These are phyloP conservation scores for Lycaon pictus DNA, from an alignment of 2,113 vertebrate species.

Conservation along the genomic window DNA sequence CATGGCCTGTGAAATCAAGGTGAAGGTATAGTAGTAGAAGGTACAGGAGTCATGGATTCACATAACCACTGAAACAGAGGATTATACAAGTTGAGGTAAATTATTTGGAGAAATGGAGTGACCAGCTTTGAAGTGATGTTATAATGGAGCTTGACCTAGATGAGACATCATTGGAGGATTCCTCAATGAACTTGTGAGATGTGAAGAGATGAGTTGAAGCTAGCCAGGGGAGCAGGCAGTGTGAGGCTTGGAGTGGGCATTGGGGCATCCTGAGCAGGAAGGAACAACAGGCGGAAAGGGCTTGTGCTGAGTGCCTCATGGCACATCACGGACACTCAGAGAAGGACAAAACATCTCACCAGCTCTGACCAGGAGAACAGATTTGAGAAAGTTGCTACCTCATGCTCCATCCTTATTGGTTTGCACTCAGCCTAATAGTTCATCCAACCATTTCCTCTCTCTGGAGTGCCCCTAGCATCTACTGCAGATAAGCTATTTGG, in stretches of 20 bases:
- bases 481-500: not conserved
- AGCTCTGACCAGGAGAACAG: not conserved
- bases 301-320: accelerated
- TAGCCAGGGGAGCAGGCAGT: not conserved
- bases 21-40: not conserved
- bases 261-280: not conserved
- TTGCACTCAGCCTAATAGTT: not conserved
- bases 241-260: not conserved
- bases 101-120: not conserved
- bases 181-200: not conserved
- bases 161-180: not conserved
- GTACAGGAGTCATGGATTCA: not conserved
- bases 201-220: not conserved
- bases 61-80: not conserved
- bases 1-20: not conserved
- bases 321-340: not conserved
- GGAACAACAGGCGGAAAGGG: too few species aligned
- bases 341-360: too few species aligned
- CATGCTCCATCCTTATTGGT: not conserved
- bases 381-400: not conserved
- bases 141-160: not conserved
- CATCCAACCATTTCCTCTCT: not conserved
- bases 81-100: not conserved
- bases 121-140: not conserved
- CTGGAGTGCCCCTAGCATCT: not conserved